Percentiles rank a stretch among this genome's conserved stretches.
Conservation (phyloP, 2,888 invertebrate species). For the Drymonia ruficornis region DNA sequence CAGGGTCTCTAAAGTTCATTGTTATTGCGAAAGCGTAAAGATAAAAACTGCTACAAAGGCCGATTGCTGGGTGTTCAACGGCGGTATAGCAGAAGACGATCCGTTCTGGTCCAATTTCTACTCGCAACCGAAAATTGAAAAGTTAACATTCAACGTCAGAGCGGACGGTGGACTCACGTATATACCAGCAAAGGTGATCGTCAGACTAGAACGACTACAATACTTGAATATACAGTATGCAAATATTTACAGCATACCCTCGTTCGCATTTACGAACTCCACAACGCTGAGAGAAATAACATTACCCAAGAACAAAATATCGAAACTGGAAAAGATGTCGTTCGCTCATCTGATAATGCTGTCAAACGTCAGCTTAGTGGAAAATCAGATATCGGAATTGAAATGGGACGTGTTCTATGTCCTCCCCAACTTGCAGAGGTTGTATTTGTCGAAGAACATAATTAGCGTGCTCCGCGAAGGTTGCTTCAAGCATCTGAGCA, state of each 20-base stretch:
- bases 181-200: constrained; percentile 89
- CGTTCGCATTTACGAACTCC: constrained; percentile 91
- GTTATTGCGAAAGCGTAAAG: constrained; percentile 87
- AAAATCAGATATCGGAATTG: constrained; percentile 91
- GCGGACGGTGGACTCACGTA: constrained; percentile 88
- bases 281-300: constrained; percentile 88
- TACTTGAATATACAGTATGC: constrained; percentile 90
- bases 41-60: constrained; percentile 87
- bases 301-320: constrained; percentile 89
- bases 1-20: constrained; percentile 85
- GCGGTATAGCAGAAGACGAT: constrained; percentile 88
- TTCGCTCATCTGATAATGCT: constrained; percentile 90
- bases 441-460: constrained; percentile 93
- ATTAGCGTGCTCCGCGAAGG: constrained; percentile 93
- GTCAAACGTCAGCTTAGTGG: constrained; percentile 88
- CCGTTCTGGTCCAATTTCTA: constrained; percentile 90
- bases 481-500: constrained; percentile 90
- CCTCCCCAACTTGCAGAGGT: constrained; percentile 88
- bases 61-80: constrained; percentile 91
- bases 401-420: constrained; percentile 90
- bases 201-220: constrained; percentile 87
- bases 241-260: constrained; percentile 88
- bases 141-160: constrained; percentile 89
- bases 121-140: constrained; percentile 88
- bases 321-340: constrained; percentile 87